Evolutionary conservation across 2,113 vertebrate species (phyloP).

Genomic region (Daphoenositta chrysoptera): DNA sequence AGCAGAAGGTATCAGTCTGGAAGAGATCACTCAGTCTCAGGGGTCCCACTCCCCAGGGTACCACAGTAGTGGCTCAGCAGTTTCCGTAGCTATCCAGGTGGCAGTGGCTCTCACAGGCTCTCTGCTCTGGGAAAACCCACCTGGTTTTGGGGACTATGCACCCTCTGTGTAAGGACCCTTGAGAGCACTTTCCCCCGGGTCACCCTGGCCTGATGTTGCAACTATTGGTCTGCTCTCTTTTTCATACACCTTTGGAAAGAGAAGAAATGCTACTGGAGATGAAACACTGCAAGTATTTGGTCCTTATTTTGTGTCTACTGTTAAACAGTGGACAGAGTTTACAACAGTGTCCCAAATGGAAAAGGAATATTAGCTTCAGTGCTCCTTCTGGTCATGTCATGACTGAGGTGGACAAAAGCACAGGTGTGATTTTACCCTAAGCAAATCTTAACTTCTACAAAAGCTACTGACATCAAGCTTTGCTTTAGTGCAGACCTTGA

Average conservation of each 20-base stretch:
- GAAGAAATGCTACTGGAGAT: background rate
- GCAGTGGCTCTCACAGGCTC: background rate
- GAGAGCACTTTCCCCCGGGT: background rate
- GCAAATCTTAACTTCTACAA: background rate
- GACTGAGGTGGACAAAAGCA: background rate
- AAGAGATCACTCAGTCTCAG: background rate
- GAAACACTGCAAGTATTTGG: background rate
- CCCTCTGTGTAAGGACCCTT: background rate
- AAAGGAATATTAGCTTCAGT: background rate
- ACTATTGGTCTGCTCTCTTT: background rate
- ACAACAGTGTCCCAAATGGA: background rate
- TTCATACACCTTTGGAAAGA: background rate
- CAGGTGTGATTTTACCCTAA: background rate
- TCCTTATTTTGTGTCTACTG: background rate
- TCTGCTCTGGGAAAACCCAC: background rate
- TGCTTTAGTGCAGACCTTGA: background rate
- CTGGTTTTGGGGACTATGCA: background rate
- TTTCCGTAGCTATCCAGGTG: background rate
- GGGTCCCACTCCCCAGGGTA: fast-evolving
- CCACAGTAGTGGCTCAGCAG: background rate
- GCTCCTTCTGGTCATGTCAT: background rate
- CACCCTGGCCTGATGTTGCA: background rate
- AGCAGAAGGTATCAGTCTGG: background rate
- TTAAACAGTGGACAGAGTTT: background rate
- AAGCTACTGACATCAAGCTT: background rate